Evolutionary conservation across 2,113 vertebrate genomes (phyloP).

Genomic region (Axis porcinus): DNA sequence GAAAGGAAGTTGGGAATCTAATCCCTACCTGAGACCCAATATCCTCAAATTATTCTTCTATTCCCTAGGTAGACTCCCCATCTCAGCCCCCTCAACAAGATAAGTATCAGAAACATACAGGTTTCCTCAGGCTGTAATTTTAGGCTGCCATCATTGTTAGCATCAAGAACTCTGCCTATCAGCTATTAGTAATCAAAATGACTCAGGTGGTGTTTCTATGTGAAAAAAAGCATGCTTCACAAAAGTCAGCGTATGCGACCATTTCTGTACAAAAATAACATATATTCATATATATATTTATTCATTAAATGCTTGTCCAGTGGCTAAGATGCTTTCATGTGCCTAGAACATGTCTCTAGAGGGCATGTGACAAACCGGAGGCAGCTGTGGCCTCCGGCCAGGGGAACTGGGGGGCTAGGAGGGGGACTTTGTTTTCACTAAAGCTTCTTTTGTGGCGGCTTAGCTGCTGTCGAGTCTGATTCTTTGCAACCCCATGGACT

Average conservation of each 20-base stretch:
- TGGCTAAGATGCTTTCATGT: background rate
- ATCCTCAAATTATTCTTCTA: background rate
- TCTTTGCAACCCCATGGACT: background rate
- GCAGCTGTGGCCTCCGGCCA: background rate
- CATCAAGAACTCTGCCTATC: background rate
- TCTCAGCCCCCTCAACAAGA: background rate
- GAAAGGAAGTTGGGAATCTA: background rate
- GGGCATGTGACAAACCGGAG: background rate
- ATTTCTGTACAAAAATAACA: slow-evolving; percentile 3
- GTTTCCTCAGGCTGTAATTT: background rate
- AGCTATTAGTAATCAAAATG: background rate
- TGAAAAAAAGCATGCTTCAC: background rate
- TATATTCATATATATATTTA: background rate
- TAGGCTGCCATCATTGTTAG: background rate
- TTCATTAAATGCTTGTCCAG: background rate
- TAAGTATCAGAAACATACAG: background rate
- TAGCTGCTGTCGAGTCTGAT: background rate
- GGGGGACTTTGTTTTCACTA: background rate
- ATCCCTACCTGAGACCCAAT: background rate
- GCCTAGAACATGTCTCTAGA: background rate
- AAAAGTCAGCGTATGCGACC: background rate
- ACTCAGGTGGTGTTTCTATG: background rate
- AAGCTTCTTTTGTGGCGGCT: background rate
- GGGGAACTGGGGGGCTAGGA: background rate
- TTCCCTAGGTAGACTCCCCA: background rate